Conservation (phyloP, 2,888 invertebrate genomes). For the Drosophila ustulata region DNA sequence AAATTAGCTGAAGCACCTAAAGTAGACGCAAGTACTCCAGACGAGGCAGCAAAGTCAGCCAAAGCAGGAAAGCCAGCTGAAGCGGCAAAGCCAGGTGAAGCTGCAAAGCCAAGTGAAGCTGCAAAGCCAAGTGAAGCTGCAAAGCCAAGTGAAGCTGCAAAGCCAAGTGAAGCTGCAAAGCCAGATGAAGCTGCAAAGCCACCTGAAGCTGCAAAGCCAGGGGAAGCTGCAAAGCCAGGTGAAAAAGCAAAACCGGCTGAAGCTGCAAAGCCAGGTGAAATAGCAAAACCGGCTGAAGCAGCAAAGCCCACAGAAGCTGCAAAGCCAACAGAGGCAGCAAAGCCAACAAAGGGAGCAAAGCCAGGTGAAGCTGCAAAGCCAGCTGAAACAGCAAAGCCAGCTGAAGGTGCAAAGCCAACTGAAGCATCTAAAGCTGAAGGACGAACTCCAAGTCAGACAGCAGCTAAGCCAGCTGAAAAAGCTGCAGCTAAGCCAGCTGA, state of each 20-base stretch:
- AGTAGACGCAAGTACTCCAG: too few species aligned
- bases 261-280: neutral
- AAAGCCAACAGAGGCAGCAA: neutral
- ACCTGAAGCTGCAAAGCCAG: neutral
- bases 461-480: neutral
- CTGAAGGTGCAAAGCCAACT: neutral
- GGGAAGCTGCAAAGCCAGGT: neutral
- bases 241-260: neutral
- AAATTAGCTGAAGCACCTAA: too few species aligned
- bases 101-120: neutral
- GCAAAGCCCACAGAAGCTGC: neutral
- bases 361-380: neutral
- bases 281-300: neutral
- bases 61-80: neutral
- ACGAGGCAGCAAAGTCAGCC: neutral
- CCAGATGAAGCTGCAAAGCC: neutral
- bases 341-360: neutral
- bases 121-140: neutral
- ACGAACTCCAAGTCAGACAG: neutral
- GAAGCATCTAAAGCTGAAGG: neutral
- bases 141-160: neutral
- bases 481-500: neutral
- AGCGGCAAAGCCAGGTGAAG: neutral
- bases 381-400: neutral
- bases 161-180: neutral